phyloP scores from a whole-genome alignment of 2,888 invertebrate genomes.

The Megalurothrips usitatus region DNA sequence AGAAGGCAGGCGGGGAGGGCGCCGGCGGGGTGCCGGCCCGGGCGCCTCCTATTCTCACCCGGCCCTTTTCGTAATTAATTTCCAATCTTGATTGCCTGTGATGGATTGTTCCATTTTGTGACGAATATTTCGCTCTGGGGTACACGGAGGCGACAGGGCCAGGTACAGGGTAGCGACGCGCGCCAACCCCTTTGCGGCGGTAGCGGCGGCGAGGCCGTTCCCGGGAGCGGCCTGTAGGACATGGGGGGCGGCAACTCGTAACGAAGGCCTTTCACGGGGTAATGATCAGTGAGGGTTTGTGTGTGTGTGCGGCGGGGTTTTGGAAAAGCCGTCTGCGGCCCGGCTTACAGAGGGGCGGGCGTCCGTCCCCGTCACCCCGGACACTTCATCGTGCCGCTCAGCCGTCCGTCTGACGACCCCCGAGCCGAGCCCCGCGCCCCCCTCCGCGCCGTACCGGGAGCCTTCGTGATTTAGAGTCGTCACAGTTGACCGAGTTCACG shows the following conservation, averaged over 20 bases:
- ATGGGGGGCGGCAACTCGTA: neutral
- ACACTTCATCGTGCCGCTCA: neutral
- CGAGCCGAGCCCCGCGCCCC: neutral
- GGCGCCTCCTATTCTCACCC: too few species aligned
- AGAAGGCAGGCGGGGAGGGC: too few species aligned
- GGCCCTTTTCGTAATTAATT: too few species aligned
- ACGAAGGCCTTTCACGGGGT: neutral
- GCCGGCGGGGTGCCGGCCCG: too few species aligned
- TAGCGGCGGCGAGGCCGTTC: too few species aligned
- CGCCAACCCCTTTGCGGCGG: too few species aligned
- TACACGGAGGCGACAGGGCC: too few species aligned
- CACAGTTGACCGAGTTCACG: conserved; percentile 5
- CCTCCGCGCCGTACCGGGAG: neutral
- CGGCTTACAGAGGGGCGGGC: neutral
- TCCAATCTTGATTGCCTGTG: too few species aligned
- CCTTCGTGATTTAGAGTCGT: neutral
- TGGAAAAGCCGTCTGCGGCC: neutral
- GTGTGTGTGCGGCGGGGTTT: neutral
- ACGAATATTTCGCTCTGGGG: too few species aligned
- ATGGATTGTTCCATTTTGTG: too few species aligned
- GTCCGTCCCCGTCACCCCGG: neutral
- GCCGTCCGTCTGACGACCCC: neutral
- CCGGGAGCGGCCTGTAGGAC: too few species aligned
- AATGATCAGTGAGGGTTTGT: neutral
- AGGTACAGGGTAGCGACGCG: too few species aligned